Percentiles rank a stretch among this genome's conserved stretches.
phyloP scores from a whole-genome alignment of 2,797 vertebrate species.

The Notolabrus celidotus region DNA sequence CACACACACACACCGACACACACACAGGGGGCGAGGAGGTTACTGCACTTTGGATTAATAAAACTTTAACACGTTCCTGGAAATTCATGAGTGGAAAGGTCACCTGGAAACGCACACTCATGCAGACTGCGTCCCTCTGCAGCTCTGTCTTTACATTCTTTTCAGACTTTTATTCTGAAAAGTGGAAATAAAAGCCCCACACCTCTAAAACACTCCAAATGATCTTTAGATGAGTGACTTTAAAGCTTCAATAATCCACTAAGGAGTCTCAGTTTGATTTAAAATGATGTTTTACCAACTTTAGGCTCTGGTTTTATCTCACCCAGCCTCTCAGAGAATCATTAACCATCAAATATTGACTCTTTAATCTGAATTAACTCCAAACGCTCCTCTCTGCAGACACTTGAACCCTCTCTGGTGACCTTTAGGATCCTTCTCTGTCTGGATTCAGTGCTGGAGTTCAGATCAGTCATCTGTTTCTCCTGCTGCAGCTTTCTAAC shows the following conservation, averaged over 20 bases:
- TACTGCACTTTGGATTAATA: neutral
- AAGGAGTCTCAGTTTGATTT: neutral
- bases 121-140: neutral
- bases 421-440: too few relatives aligned
- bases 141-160: neutral
- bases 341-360: neutral
- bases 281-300: too few relatives aligned
- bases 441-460: too few relatives aligned
- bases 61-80: conserved; percentile 10
- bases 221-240: neutral
- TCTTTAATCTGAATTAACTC: neutral
- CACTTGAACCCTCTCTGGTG: too few relatives aligned
- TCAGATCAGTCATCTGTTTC: neutral
- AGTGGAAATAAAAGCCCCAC: neutral
- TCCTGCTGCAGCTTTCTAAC: neutral
- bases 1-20: conserved; percentile 3
- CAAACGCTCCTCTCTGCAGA: too few relatives aligned
- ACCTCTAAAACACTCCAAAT: neutral
- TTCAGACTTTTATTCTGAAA: conserved; percentile 26
- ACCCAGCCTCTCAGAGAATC: neutral
- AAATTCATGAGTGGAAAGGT: conserved; percentile 43
- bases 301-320: too few relatives aligned
- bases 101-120: conserved; percentile 27
- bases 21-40: neutral
- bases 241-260: neutral